phyloP scores from a whole-genome alignment of 1,140 invertebrate species.

The Palaemon carinicauda region DNA sequence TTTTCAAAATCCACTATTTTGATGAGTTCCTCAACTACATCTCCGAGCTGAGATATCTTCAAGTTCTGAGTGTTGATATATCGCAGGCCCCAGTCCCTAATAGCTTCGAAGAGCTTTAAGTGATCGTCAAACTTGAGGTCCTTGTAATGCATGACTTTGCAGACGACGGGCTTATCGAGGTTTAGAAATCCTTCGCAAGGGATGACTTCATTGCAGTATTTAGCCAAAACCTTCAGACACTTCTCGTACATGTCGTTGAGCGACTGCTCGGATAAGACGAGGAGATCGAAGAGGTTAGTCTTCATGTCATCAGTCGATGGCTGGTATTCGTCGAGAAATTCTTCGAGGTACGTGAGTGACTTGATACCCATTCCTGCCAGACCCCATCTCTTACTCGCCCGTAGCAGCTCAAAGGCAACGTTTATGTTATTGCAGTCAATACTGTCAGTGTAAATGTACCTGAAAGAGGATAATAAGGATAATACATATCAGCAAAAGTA shows the following conservation, averaged over 20 bases:
- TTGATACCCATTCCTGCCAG: slow-evolving; percentile 50
- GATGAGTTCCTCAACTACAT: slow-evolving; percentile 54
- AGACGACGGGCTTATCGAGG: slow-evolving; percentile 43
- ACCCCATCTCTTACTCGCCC: slow-evolving; percentile 53
- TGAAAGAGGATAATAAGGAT: neutral
- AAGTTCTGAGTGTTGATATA: slow-evolving; percentile 41
- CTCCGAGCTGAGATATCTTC: slow-evolving; percentile 21
- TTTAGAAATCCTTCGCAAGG: slow-evolving; percentile 54
- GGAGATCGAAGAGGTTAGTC: slow-evolving; percentile 56
- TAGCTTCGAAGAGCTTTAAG: slow-evolving; percentile 57
- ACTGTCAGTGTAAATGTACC: slow-evolving; percentile 59
- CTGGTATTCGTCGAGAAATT: slow-evolving; percentile 52
- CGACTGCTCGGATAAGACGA: slow-evolving; percentile 48
- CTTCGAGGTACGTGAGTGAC: slow-evolving; percentile 52
- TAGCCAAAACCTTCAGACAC: slow-evolving; percentile 45
- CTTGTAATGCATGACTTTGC: slow-evolving; percentile 44
- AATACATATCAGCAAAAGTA: neutral
- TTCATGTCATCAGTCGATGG: slow-evolving; percentile 41
- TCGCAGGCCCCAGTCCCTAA: slow-evolving; percentile 58
- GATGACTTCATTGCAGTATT: slow-evolving; percentile 46
- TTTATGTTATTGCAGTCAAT: slow-evolving; percentile 46
- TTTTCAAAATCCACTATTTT: slow-evolving; percentile 51
- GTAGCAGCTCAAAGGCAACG: slow-evolving; percentile 53
- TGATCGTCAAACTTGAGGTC: slow-evolving; percentile 54
- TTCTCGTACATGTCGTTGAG: slow-evolving; percentile 41